These are phyloP conservation scores for Cephus sareptanus DNA, from an alignment of 2,888 invertebrate genomes.

Conservation along the genomic window DNA sequence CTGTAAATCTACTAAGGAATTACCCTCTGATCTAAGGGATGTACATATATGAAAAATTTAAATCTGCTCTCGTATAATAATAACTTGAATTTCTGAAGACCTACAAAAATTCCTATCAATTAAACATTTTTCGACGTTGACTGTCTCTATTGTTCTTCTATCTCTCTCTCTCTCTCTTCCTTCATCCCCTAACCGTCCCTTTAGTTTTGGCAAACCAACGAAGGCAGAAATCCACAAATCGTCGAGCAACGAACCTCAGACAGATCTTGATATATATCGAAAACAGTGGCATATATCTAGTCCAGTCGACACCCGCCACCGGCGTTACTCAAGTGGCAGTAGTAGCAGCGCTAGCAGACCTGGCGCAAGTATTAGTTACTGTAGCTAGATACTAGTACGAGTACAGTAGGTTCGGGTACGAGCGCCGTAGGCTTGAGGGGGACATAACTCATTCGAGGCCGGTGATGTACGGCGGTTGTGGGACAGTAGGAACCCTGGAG, in stretches of 20 bases:
- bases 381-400: neutral
- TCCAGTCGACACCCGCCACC: slow-evolving; percentile 25
- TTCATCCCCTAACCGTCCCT: neutral
- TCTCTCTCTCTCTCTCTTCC: neutral
- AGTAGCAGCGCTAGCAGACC: neutral
- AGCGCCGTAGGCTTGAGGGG: slow-evolving; percentile 30
- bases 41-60: neutral
- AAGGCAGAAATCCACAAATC: slow-evolving; percentile 33
- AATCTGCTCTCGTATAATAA: neutral
- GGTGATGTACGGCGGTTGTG: slow-evolving; percentile 59
- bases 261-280: slow-evolving; percentile 43
- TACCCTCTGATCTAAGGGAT: neutral
- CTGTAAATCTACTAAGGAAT: neutral
- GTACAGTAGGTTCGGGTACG: neutral
- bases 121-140: neutral
- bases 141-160: neutral
- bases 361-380: neutral
- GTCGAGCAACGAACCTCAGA: slow-evolving; percentile 39
- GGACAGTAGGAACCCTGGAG: slow-evolving; percentile 33
- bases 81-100: neutral
- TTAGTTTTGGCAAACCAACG: neutral
- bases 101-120: neutral
- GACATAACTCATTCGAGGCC: slow-evolving; percentile 55
- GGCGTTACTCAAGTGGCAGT: neutral
- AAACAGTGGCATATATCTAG: slow-evolving; percentile 33